Conservation (phyloP, 2,113 vertebrate genomes). For the Papio anubis region DNA sequence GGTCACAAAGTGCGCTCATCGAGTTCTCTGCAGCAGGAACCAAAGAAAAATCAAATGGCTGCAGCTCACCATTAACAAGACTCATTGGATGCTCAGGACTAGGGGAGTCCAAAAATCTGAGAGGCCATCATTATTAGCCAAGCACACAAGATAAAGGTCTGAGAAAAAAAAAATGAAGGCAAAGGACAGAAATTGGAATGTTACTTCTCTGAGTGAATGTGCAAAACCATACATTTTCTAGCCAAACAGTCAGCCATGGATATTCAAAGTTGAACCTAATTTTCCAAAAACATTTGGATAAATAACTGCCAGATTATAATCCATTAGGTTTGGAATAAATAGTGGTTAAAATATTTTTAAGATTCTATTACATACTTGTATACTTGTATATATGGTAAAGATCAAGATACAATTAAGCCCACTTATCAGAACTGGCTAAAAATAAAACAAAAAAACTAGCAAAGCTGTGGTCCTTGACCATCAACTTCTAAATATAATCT, state of each 20-base stretch:
- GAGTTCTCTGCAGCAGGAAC: background rate
- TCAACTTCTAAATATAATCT: background rate
- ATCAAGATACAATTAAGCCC: background rate
- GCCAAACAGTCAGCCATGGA: background rate
- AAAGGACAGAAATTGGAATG: background rate
- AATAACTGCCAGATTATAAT: background rate
- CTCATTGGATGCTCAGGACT: background rate
- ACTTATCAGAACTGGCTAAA: background rate
- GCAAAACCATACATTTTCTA: background rate
- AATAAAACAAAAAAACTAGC: constrained; percentile 6
- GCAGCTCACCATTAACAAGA: background rate
- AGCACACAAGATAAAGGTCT: background rate
- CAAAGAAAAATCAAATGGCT: background rate
- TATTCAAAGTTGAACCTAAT: background rate
- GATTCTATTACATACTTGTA: background rate
- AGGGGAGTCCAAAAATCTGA: background rate
- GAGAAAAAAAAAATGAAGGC: background rate
- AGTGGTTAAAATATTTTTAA: background rate
- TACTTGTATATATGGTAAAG: background rate
- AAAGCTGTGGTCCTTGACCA: background rate
- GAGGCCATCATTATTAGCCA: background rate
- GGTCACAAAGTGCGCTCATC: background rate
- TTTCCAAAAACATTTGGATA: constrained; percentile 20
- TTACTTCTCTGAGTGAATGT: background rate
- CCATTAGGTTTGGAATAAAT: background rate